Evolutionary conservation across 1,140 invertebrate genomes (phyloP).

Genomic region (Pseudachorutes palmiensis): DNA sequence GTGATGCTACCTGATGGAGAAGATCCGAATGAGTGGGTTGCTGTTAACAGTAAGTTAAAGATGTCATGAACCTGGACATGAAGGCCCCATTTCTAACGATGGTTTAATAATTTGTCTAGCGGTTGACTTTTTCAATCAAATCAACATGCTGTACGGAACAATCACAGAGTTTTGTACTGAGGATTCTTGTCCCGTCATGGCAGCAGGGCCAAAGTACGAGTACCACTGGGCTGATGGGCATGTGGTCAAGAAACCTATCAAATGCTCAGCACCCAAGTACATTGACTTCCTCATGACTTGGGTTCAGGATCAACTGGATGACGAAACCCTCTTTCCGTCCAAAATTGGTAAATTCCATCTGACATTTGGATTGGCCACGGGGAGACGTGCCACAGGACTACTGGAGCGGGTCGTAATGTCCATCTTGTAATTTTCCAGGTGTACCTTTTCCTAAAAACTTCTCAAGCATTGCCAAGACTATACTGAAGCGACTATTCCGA

Average conservation of each 20-base stretch:
- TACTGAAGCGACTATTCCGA: conserved; percentile 92
- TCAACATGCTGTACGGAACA: conserved; percentile 99
- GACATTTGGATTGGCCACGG: conserved; percentile 23
- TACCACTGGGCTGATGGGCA: conserved; percentile 99
- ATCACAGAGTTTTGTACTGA: conserved; percentile 99
- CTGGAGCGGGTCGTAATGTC: no score
- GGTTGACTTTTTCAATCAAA: conserved; percentile 99
- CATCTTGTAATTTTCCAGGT: conserved; percentile 51
- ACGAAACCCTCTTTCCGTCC: conserved; percentile 96
- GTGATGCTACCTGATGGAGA: conserved; percentile 97
- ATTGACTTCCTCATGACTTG: conserved; percentile 99
- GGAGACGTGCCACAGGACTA: no score
- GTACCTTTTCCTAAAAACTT: conserved; percentile 99
- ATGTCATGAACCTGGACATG: not conserved
- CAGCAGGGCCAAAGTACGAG: conserved; percentile 95
- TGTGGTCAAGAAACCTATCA: conserved; percentile 97
- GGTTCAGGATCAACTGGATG: conserved; percentile 97
- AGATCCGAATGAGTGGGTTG: conserved; percentile 99
- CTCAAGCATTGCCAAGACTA: conserved; percentile 83
- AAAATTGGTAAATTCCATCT: conserved; percentile 99
- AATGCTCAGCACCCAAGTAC: conserved; percentile 98
- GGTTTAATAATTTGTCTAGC: conserved; percentile 71
- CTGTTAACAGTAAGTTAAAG: conserved; percentile 83
- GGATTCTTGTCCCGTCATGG: conserved; percentile 94
- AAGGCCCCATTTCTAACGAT: no score